These are phyloP conservation scores for Eumeta japonica DNA, from an alignment of 1,140 invertebrate species.

Conservation along the genomic window DNA sequence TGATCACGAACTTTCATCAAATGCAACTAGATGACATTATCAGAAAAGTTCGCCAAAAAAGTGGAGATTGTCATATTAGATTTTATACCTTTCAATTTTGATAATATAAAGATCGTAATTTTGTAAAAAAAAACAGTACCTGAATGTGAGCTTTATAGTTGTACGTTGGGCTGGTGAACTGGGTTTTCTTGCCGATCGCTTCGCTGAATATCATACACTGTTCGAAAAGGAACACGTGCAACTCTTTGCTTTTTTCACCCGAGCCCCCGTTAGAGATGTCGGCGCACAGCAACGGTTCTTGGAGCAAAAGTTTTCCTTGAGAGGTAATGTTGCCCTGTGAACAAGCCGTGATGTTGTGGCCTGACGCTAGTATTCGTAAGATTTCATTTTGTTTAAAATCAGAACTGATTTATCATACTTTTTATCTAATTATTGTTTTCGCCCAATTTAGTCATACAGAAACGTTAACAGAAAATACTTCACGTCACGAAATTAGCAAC, in stretches of 20 bases:
- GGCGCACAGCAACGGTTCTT: conserved; percentile 82
- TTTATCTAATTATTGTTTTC: too few species aligned
- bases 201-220: conserved; percentile 98
- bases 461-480: too few species aligned
- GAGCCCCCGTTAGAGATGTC: conserved; percentile 64
- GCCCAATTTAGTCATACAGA: too few species aligned
- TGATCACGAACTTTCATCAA: too few species aligned
- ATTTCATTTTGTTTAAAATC: not conserved
- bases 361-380: not conserved
- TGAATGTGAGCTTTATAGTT: conserved; percentile 96
- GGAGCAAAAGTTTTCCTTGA: conserved; percentile 92
- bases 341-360: conserved; percentile 18
- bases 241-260: conserved; percentile 70
- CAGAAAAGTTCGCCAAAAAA: too few species aligned
- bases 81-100: too few species aligned
- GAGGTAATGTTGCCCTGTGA: conserved; percentile 93
- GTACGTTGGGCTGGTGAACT: conserved; percentile 93
- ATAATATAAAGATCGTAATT: too few species aligned
- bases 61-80: too few species aligned
- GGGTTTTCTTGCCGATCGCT: conserved; percentile 88
- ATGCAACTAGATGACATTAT: too few species aligned
- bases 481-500: too few species aligned
- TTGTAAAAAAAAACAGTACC: too few species aligned
- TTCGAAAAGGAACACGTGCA: conserved; percentile 97
- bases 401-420: too few species aligned